A percentile compares a stretch with the other conserved stretches of the same genome.
Evolutionary conservation across 2,113 vertebrate species (phyloP).

Genomic region (Tragelaphus buxtoni): DNA sequence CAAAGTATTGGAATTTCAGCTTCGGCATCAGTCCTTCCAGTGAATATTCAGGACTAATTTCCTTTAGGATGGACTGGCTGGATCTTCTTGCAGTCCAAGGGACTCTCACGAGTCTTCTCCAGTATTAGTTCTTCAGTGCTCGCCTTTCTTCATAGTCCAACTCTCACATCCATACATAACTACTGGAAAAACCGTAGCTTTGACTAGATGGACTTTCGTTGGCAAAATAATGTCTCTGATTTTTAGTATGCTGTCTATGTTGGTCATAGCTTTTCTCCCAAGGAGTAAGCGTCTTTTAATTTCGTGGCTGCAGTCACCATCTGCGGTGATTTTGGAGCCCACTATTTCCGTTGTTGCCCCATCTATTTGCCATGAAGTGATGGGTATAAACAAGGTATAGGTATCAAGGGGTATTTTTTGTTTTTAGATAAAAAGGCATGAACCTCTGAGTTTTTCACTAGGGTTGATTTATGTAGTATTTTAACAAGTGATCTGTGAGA

Average conservation of each 20-base stretch:
- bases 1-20: neutral
- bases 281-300: neutral
- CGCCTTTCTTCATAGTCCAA: neutral
- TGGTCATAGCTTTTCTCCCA: neutral
- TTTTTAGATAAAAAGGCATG: neutral
- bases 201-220: neutral
- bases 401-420: neutral
- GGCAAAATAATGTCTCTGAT: neutral
- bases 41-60: neutral
- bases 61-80: neutral
- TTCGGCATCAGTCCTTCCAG: neutral
- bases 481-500: neutral
- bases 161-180: neutral
- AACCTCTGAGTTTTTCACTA: neutral
- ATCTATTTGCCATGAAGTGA: neutral
- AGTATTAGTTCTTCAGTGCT: neutral
- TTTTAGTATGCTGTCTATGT: neutral
- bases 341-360: neutral
- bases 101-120: neutral
- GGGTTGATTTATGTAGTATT: neutral
- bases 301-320: neutral
- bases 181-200: neutral
- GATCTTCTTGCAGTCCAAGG: neutral
- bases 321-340: neutral
- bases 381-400: neutral